Conservation (phyloP, 2,113 vertebrate genomes). For the Cyprinodon variegatus region DNA sequence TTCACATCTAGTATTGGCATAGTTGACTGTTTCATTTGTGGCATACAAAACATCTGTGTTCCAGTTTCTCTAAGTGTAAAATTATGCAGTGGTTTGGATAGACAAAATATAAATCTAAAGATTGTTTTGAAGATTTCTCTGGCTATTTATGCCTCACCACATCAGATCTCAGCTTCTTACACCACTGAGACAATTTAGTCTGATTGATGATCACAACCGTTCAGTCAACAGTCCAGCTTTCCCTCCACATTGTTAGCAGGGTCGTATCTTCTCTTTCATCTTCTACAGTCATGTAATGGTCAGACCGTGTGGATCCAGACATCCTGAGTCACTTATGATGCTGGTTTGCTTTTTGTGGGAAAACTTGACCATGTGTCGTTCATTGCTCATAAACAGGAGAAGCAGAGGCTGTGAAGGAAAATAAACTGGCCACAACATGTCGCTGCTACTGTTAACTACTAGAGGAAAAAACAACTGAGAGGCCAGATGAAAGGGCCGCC, state of each 20-base stretch:
- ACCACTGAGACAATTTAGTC: slow-evolving; percentile 23
- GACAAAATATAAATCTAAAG: slow-evolving; percentile 29
- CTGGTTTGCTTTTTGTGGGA: slow-evolving; percentile 65
- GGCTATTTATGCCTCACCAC: slow-evolving; percentile 40
- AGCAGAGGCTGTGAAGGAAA: slow-evolving; percentile 63
- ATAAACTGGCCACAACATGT: slow-evolving; percentile 71
- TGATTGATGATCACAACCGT: neutral
- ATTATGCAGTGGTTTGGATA: slow-evolving; percentile 3
- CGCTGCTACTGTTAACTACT: slow-evolving; percentile 62
- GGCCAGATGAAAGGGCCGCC: slow-evolving; percentile 61
- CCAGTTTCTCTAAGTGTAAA: neutral
- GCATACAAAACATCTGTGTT: slow-evolving; percentile 18
- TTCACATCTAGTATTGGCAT: slow-evolving; percentile 51
- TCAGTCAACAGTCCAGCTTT: slow-evolving; percentile 17
- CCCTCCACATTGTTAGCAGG: slow-evolving; percentile 29
- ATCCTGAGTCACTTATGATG: slow-evolving; percentile 72
- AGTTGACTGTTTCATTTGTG: slow-evolving; percentile 17
- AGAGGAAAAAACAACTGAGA: slow-evolving; percentile 38
- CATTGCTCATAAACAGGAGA: slow-evolving; percentile 73
- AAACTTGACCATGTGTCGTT: slow-evolving; percentile 63
- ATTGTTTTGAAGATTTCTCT: slow-evolving; percentile 39
- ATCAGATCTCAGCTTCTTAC: slow-evolving; percentile 38
- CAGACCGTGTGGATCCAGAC: slow-evolving; percentile 60
- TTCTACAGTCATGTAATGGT: slow-evolving; percentile 60
- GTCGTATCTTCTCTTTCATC: slow-evolving; percentile 45